Conservation (phyloP, 2,797 vertebrate species). For the Aphelocoma californica region DNA sequence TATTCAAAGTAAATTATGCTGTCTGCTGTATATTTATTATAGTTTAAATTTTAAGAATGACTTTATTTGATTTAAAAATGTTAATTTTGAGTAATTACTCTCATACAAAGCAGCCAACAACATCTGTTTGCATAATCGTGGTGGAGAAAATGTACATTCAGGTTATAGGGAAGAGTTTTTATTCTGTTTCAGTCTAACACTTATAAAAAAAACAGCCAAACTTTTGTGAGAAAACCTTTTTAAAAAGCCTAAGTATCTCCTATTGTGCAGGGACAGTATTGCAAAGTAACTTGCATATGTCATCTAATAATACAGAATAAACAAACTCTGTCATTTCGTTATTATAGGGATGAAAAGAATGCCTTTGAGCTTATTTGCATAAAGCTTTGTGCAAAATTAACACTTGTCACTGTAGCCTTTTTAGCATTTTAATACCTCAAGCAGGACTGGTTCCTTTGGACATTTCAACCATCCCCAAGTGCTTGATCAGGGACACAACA, state of each 20-base stretch:
- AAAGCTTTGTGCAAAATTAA: slow-evolving; percentile 86
- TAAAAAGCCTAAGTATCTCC: slow-evolving; percentile 63
- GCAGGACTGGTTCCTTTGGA: slow-evolving; percentile 85
- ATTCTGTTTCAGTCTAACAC: slow-evolving; percentile 67
- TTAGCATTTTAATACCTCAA: slow-evolving; percentile 86
- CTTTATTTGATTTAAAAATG: slow-evolving; percentile 78
- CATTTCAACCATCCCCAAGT: slow-evolving; percentile 84
- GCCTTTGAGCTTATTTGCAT: slow-evolving; percentile 88
- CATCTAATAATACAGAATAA: slow-evolving; percentile 87
- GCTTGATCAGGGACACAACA: slow-evolving; percentile 84
- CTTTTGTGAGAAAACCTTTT: slow-evolving; percentile 69
- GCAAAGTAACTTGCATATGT: slow-evolving; percentile 81
- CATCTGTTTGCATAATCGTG: slow-evolving; percentile 70
- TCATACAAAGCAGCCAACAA: slow-evolving; percentile 73
- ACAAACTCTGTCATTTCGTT: slow-evolving; percentile 87
- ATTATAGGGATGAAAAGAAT: slow-evolving; percentile 87
- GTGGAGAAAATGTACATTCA: slow-evolving; percentile 63
- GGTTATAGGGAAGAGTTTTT: slow-evolving; percentile 63
- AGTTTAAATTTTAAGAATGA: slow-evolving; percentile 75
- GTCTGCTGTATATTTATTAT: slow-evolving; percentile 74
- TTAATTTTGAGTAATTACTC: slow-evolving; percentile 79
- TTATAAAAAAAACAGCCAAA: slow-evolving; percentile 21
- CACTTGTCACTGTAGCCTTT: slow-evolving; percentile 82
- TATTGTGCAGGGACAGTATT: slow-evolving; percentile 76
- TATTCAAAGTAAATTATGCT: slow-evolving; percentile 72